Conservation (phyloP, 1,140 invertebrate species). For the Saccostrea cuccullata region DNA sequence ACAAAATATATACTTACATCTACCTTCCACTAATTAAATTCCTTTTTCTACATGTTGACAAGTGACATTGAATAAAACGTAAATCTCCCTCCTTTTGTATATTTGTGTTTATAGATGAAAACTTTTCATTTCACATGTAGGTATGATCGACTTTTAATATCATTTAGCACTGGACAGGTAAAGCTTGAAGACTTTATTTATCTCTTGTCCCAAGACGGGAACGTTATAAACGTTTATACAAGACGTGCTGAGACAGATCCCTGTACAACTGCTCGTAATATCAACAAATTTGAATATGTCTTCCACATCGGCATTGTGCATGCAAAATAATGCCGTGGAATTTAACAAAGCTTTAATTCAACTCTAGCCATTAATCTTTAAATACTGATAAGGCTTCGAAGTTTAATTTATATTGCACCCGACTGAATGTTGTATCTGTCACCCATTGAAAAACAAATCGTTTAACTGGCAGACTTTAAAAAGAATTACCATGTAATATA, state of each 20-base stretch:
- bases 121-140: constrained; percentile 21
- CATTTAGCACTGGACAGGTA: constrained; percentile 20
- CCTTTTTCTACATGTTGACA: constrained; percentile 5
- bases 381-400: constrained; percentile 31
- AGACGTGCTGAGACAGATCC: constrained; percentile 35
- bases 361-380: constrained; percentile 32
- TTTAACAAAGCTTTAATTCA: constrained; percentile 34
- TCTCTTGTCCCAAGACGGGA: constrained; percentile 14
- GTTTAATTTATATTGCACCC: constrained; percentile 33
- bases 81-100: background rate
- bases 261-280: constrained; percentile 12
- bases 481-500: background rate
- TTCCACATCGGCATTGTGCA: constrained; percentile 26
- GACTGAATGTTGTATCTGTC: background rate
- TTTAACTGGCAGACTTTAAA: background rate
- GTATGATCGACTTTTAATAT: constrained; percentile 24
- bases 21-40: background rate
- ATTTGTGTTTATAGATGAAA: background rate
- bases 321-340: constrained; percentile 34
- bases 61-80: background rate
- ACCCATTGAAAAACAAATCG: background rate
- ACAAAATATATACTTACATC: constrained; percentile 18
- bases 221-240: constrained; percentile 13
- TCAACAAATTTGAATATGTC: constrained; percentile 32
- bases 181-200: constrained; percentile 22